Evolutionary conservation across 2,797 vertebrate species (phyloP).

Genomic region (Acipenser oxyrinchus): DNA sequence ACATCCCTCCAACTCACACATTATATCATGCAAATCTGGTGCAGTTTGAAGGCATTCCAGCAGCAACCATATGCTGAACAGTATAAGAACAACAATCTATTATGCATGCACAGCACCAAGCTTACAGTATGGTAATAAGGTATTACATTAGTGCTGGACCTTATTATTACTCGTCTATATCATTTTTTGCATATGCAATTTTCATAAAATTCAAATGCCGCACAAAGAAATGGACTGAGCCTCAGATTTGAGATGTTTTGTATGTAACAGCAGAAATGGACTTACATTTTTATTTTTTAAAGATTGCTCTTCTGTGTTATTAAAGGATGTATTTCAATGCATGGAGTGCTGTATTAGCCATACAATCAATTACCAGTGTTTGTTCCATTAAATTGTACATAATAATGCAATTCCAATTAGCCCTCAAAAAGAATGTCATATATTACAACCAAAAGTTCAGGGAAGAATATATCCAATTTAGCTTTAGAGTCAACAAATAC

Average conservation of each 20-base stretch:
- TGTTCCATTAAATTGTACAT: constrained; percentile 24
- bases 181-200: constrained; percentile 53
- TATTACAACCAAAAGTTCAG: constrained; percentile 9
- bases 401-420: constrained; percentile 25
- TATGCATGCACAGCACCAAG: constrained; percentile 70
- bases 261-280: constrained; percentile 28
- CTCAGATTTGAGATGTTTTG: constrained; percentile 31
- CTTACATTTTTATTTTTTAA: constrained; percentile 4
- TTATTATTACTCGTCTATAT: constrained; percentile 61
- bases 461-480: constrained; percentile 17
- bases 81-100: constrained; percentile 71
- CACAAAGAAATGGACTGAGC: constrained; percentile 45
- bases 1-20: constrained; percentile 76
- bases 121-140: constrained; percentile 67
- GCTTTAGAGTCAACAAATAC: constrained; percentile 7
- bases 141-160: constrained; percentile 76
- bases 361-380: constrained; percentile 18
- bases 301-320: constrained; percentile 20
- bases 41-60: constrained; percentile 66
- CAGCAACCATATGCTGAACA: constrained; percentile 63
- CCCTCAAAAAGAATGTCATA: constrained; percentile 19
- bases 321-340: constrained; percentile 18
- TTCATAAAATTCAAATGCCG: constrained; percentile 52
- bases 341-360: constrained; percentile 20
- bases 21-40: constrained; percentile 73